Evolutionary conservation across 2,888 invertebrate genomes (phyloP), one percentile per base, ranked within the genome.

Genomic region (Epicampocera succincta): DNA sequence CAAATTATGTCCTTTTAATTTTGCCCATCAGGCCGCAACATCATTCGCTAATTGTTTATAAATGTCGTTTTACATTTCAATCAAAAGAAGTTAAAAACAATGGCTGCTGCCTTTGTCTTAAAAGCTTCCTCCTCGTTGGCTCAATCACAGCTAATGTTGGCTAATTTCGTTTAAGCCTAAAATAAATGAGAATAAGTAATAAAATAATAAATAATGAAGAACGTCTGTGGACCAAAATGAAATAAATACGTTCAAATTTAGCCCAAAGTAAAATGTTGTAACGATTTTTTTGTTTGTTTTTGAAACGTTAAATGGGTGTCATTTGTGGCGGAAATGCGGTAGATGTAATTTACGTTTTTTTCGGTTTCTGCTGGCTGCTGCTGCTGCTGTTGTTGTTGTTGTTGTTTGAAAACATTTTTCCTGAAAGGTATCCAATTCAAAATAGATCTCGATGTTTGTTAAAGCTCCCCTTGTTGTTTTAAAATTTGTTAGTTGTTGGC

Each of bases 281-380:
- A 87, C 85, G 85, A 84, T 85, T 86, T 79, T 54, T 85, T 50
- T 60, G 42, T 42, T 85, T 86, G 78, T 52, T 85, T 46, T 52
- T 50, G 33, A 69, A 80, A 76, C 58, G 54, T 76, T 78, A 82
- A 82, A 87, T 85, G 87, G 87, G 87, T 89, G 89, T 88, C 89
- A 89, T 87, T 88, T 88, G 88, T 84, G 88, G 88, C 89, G 89
- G 89, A 89, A 89, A 86, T 86, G 87, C 85, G 88, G 88, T 71
- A 69, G 78, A 77, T 74, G 65, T 63, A 73, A 77, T 73, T 48
- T 58, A 46, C 13, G 33, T 33, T 46, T 63, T 52, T 40, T 65
- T 54, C 33, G 11, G 13, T 4, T 46, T 21, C 69, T 44, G 21
- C 46, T 72, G 29, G 11, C 19, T 72, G 17, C 19, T 75, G 48